Evolutionary conservation across 2,888 invertebrate species (phyloP).

Genomic region (Synanthedon myopaeformis): DNA sequence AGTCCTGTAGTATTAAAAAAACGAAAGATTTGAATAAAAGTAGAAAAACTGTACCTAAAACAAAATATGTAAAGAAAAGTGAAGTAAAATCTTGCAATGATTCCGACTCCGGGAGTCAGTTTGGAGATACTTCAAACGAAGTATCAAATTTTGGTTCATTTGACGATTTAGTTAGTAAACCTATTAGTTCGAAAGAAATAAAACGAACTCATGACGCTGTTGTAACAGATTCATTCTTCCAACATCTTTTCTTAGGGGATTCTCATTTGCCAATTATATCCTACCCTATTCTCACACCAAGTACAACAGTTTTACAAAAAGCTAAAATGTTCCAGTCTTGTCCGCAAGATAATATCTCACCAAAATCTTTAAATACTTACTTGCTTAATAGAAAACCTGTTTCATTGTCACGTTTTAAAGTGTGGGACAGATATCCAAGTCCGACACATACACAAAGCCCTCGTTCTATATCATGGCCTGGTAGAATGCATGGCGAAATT

Average conservation of each 20-base stretch:
- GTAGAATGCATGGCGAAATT: slow-evolving; percentile 64
- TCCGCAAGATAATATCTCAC: slow-evolving; percentile 51
- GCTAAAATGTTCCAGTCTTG: slow-evolving; percentile 76
- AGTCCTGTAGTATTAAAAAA: slow-evolving; percentile 40
- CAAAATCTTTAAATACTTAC: slow-evolving; percentile 75
- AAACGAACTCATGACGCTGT: slow-evolving; percentile 70
- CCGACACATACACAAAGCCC: slow-evolving; percentile 67
- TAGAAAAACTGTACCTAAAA: slow-evolving; percentile 28
- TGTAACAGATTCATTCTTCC: slow-evolving; percentile 76
- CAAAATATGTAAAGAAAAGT: slow-evolving; percentile 23
- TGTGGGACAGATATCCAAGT: slow-evolving; percentile 71
- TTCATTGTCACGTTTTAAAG: slow-evolving; percentile 77
- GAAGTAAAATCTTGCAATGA: slow-evolving; percentile 21
- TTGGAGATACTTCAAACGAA: slow-evolving; percentile 54
- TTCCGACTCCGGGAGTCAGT: slow-evolving; percentile 39
- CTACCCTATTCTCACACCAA: slow-evolving; percentile 40
- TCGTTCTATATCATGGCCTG: slow-evolving; percentile 71
- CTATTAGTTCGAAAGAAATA: slow-evolving; percentile 52
- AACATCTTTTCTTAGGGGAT: slow-evolving; percentile 75
- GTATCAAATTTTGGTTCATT: slow-evolving; percentile 32
- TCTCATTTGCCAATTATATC: slow-evolving; percentile 21
- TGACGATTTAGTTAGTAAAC: slow-evolving; percentile 27
- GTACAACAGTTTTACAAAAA: slow-evolving; percentile 75
- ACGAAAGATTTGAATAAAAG: slow-evolving; percentile 30
- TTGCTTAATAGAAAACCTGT: slow-evolving; percentile 78